A percentile compares a stretch with the other conserved stretches of the same genome.
Evolutionary conservation across 2,797 vertebrate genomes (phyloP).

Genomic region (Alouatta caraya): DNA sequence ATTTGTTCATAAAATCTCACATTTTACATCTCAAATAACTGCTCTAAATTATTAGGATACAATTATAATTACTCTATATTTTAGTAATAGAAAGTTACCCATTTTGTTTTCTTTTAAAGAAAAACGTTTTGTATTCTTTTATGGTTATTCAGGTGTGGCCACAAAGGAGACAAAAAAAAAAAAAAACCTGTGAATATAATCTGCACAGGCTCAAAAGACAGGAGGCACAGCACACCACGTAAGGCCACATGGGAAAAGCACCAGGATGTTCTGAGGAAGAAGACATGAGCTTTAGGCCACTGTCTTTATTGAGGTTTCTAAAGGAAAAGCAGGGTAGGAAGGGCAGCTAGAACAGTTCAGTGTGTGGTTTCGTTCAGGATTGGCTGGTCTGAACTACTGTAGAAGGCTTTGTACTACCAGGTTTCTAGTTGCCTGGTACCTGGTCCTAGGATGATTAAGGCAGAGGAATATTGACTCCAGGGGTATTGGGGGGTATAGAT

Average conservation of each 20-base stretch:
- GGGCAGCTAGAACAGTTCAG: too few species aligned
- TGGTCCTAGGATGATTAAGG: background rate
- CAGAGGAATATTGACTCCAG: background rate
- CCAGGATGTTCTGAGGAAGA: background rate
- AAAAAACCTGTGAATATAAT: background rate
- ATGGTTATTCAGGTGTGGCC: background rate
- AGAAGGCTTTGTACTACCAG: background rate
- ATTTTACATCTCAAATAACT: background rate
- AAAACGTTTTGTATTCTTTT: background rate
- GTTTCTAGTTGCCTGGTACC: background rate
- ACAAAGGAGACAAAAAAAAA: background rate
- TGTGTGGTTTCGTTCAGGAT: background rate
- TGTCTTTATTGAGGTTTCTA: background rate
- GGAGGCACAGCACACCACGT: rapidly evolving
- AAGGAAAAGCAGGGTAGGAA: too few species aligned
- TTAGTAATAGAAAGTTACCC: background rate
- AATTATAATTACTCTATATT: background rate
- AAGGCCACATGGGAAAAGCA: background rate
- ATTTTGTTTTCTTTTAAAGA: background rate
- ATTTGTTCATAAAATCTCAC: conserved; percentile 40
- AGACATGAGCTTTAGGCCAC: background rate
- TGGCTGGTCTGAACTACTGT: background rate
- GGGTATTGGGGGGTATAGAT: background rate
- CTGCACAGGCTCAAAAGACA: background rate
- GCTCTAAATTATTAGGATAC: background rate